Conservation (phyloP, 2,888 invertebrate genomes). For the Eilema depressum region DNA sequence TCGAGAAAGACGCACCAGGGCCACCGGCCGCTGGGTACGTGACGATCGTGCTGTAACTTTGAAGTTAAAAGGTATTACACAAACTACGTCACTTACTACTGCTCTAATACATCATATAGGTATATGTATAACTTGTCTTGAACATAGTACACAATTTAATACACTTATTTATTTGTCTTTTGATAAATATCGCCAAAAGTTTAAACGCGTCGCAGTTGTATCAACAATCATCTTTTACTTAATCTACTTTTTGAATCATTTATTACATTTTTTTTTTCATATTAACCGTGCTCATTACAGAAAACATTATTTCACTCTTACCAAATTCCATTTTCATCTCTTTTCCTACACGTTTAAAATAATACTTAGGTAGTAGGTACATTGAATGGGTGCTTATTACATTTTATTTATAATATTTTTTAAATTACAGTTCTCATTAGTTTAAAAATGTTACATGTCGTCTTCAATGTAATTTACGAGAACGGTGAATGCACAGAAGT, state of each 20-base stretch:
- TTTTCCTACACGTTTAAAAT: slow-evolving; percentile 55
- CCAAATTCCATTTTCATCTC: slow-evolving; percentile 56
- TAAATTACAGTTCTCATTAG: slow-evolving; percentile 61
- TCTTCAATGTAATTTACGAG: slow-evolving; percentile 47
- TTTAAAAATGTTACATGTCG: slow-evolving; percentile 56
- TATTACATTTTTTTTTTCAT: slow-evolving; percentile 37
- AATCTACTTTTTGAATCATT: slow-evolving; percentile 29
- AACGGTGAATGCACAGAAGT: slow-evolving; percentile 47
- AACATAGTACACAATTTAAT: slow-evolving; percentile 52
- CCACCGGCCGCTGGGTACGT: slow-evolving; percentile 42
- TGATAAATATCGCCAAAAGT: slow-evolving; percentile 48
- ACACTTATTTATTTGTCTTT: slow-evolving; percentile 57
- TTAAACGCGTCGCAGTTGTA: slow-evolving; percentile 33
- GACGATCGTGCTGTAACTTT: slow-evolving; percentile 50
- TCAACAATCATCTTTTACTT: slow-evolving; percentile 41
- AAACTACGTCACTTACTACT: slow-evolving; percentile 61
- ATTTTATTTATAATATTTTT: slow-evolving; percentile 53
- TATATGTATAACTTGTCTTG: slow-evolving; percentile 53
- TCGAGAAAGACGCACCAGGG: slow-evolving; percentile 34
- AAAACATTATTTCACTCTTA: slow-evolving; percentile 53
- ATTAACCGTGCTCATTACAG: slow-evolving; percentile 30
- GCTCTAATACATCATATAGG: slow-evolving; percentile 52
- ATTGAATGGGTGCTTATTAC: slow-evolving; percentile 57
- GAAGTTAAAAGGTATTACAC: slow-evolving; percentile 55
- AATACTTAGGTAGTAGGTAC: slow-evolving; percentile 51